Conservation (phyloP, 2,888 invertebrate species). For the Drosophila merina region DNA sequence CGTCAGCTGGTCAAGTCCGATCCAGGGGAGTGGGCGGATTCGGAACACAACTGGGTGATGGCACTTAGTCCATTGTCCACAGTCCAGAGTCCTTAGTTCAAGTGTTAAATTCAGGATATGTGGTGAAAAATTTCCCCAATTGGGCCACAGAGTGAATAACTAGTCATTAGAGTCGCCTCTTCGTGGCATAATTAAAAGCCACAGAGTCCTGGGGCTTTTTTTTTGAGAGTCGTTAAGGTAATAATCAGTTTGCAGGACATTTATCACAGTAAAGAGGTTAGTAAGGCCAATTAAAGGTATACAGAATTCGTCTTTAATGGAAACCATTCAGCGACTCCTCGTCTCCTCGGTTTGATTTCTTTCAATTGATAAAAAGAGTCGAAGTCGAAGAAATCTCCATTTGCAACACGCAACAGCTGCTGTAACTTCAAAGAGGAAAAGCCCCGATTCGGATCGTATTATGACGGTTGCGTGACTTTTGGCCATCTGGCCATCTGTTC, state of each 20-base stretch:
- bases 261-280: constrained; percentile 62
- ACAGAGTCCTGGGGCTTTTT: constrained; percentile 10
- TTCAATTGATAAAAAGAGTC: constrained; percentile 66
- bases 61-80: constrained; percentile 10
- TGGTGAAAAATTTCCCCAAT: constrained; percentile 26
- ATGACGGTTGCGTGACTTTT: constrained; percentile 75
- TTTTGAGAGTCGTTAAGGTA: constrained; percentile 54
- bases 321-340: not conserved
- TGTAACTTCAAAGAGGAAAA: constrained; percentile 43
- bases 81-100: constrained; percentile 8
- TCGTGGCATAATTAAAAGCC: constrained; percentile 53
- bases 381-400: constrained; percentile 38
- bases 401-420: constrained; percentile 45
- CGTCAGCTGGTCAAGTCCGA: constrained; percentile 50
- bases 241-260: constrained; percentile 51
- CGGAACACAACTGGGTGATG: not conserved
- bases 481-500: constrained; percentile 63
- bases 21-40: not conserved
- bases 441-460: constrained; percentile 44
- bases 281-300: constrained; percentile 38
- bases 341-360: constrained; percentile 62
- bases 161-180: constrained; percentile 62
- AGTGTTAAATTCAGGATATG: constrained; percentile 76
- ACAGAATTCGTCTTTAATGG: constrained; percentile 8
- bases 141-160: constrained; percentile 41